Evolutionary conservation across 2,797 vertebrate species (phyloP).

Genomic region (Heteromormyrus szaboi): DNA sequence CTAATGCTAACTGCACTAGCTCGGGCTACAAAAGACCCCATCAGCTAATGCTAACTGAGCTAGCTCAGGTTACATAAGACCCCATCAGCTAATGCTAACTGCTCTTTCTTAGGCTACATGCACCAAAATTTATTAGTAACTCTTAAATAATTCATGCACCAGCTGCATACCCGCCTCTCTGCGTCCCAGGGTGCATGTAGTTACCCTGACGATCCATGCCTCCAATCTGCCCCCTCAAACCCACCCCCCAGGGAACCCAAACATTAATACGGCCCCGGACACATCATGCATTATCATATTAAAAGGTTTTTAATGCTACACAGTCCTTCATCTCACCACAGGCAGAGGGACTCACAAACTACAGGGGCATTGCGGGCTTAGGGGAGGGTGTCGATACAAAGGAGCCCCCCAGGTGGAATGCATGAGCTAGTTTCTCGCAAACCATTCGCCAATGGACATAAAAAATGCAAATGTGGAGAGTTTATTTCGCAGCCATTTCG

Average conservation of each 20-base stretch:
- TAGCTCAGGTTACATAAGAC: neutral
- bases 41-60: neutral
- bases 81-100: neutral
- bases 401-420: neutral
- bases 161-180: conserved; percentile 18
- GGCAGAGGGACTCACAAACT: neutral
- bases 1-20: neutral
- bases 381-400: neutral
- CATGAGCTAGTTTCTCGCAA: neutral
- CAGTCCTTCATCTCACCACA: neutral
- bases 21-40: neutral
- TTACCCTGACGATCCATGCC: conserved; percentile 13
- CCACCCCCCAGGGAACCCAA: conserved; percentile 45
- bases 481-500: neutral
- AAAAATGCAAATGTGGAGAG: neutral
- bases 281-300: conserved; percentile 63
- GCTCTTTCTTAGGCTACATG: neutral
- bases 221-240: conserved; percentile 31
- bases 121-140: conserved; percentile 6
- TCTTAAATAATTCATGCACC: conserved; percentile 19
- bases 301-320: conserved; percentile 46
- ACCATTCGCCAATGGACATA: neutral
- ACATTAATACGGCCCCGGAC: conserved; percentile 50
- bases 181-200: conserved; percentile 11
- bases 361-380: neutral